Base-by-base conservation (phyloP, 2,888 invertebrate genomes). In the Drosophila picticornis region DNA sequence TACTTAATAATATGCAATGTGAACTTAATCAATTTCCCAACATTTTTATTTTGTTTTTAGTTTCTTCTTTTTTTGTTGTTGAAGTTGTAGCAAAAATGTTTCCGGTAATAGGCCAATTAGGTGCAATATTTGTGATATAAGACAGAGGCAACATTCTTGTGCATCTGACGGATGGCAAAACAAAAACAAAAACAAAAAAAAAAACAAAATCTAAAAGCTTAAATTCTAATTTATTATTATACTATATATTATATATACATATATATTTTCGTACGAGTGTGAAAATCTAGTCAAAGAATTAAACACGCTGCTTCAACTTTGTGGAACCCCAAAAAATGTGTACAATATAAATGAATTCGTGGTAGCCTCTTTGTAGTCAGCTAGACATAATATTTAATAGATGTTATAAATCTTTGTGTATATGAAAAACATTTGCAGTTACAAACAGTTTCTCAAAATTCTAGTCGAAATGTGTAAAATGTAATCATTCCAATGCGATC, bases 121-220 rank as follows among this genome's bases (percentile, higher is more conserved):
- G 93, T 93, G 92, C 93, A 92, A 92, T 93, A 93, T 90, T 90
- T 92, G 92, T 92, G 92, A 93, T 92, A 92, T 90, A 92, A 91
- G 88, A 77, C 70, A 76, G 56, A 60, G 53, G 58, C 66, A 68
- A 63, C 52, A 50, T 57, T 57, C 56, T 63, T 67, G 38, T 55
- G 75, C 74, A 46, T 16, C 46, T 63, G 32, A 52, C 38, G 50
- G 56, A 63, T 40, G 38, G 19, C 56, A 71, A 25, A 29, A 32
- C 50, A 63, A 46, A 43, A 46, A 9, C 25, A 2, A 46, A 46
- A 43, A 68, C n/a, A n/a, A n/a, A n/a, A 36, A 6, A 36, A 38
- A 40, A 43, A 68, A 19, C 36, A 27, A 19, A 61, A 56, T 10
- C 13, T 32, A 38, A 40, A 58, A 16, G 10, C 16, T 40, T 46